A percentile compares a stretch with the other conserved stretches of the same genome.
phyloP scores from a whole-genome alignment of 2,113 vertebrate species.

The Gymnogyps californianus region DNA sequence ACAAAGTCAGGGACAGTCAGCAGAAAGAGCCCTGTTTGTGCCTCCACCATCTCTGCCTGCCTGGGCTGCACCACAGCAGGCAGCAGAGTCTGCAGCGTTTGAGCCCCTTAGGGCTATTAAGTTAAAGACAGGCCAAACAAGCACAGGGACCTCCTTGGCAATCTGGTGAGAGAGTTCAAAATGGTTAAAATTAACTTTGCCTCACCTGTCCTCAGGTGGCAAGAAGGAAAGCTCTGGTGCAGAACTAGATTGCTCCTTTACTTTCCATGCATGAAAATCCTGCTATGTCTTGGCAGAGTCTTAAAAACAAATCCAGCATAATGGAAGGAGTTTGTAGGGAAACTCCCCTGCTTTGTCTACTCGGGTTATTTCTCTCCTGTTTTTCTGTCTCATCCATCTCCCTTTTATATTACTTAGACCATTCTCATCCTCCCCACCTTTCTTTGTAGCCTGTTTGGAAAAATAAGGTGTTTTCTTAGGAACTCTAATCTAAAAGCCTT shows the following conservation, averaged over 20 bases:
- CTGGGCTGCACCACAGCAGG: neutral
- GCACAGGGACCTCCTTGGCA: neutral
- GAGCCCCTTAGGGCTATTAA: neutral
- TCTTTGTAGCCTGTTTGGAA: neutral
- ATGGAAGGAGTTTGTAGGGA: neutral
- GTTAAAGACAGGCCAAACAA: neutral
- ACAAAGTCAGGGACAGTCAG: neutral
- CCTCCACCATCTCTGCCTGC: neutral
- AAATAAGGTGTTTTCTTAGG: neutral
- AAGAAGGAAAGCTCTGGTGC: neutral
- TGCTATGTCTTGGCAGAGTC: neutral
- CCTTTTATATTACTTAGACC: neutral
- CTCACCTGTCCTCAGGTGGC: neutral
- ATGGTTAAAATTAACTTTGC: neutral
- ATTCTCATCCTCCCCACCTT: neutral
- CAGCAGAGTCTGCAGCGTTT: neutral
- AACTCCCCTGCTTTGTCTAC: neutral
- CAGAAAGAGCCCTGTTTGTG: neutral
- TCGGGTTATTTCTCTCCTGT: neutral
- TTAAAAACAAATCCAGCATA: neutral
- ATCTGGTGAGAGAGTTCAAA: neutral
- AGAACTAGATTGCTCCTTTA: neutral
- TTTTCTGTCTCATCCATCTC: neutral
- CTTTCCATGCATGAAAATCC: neutral
- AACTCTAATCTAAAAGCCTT: neutral